phyloP scores from a whole-genome alignment of 2,888 invertebrate species.

The Phortica magna region DNA sequence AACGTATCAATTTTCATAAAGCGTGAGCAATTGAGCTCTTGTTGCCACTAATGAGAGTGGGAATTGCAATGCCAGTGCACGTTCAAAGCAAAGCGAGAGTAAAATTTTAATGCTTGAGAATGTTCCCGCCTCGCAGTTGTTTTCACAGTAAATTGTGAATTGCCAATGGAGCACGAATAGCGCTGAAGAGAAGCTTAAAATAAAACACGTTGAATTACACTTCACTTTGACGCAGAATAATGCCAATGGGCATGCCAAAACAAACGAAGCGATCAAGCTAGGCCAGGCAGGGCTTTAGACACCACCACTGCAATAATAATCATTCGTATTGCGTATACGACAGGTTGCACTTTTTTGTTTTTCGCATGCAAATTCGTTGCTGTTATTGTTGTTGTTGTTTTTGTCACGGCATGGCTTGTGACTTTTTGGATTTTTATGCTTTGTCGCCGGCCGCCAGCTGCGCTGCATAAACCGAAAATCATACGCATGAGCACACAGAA shows the following conservation, averaged over 20 bases:
- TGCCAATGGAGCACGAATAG: not conserved
- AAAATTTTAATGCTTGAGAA: not conserved
- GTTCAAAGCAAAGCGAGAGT: not conserved
- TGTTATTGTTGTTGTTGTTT: not conserved
- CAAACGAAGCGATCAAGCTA: not conserved
- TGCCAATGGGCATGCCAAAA: not conserved
- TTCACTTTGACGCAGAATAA: not conserved
- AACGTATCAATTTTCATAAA: conserved; percentile 12
- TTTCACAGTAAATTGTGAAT: not conserved
- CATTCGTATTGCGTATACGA: conserved; percentile 61
- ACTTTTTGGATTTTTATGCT: conserved; percentile 26
- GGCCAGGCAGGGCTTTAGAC: not conserved
- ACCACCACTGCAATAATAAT: conserved; percentile 7
- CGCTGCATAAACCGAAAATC: conserved; percentile 67
- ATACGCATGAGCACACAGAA: conserved; percentile 71
- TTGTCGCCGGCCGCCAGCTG: conserved; percentile 55
- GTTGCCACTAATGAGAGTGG: not conserved
- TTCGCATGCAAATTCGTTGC: conserved; percentile 31
- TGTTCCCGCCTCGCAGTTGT: not conserved
- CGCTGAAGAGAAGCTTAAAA: conserved; percentile 16
- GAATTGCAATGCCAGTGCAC: not conserved
- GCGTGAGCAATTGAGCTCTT: not conserved
- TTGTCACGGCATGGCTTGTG: conserved; percentile 14
- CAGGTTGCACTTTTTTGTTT: conserved; percentile 54
- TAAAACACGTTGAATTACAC: not conserved